A percentile compares a stretch with the other conserved stretches of the same genome.
Evolutionary conservation across 2,888 invertebrate genomes (phyloP).

Genomic region (Candidula unifasciata): DNA sequence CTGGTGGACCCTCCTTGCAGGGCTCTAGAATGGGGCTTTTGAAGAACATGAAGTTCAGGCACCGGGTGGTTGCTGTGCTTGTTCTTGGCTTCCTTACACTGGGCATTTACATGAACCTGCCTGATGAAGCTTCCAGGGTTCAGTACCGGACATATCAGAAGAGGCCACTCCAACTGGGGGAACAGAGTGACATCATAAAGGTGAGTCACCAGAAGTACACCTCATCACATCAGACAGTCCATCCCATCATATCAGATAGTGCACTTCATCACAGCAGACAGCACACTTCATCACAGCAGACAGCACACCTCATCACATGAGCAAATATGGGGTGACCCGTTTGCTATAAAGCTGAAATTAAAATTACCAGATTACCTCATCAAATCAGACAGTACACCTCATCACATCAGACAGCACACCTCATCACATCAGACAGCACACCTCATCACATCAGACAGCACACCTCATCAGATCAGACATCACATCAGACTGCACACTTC

Average conservation of each 20-base stretch:
- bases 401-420: not conserved
- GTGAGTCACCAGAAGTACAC: not conserved
- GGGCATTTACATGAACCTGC: constrained; percentile 39
- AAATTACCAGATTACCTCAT: not conserved
- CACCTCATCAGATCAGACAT: not conserved
- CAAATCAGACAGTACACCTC: not conserved
- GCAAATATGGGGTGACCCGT: too few relatives aligned
- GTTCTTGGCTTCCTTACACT: constrained; percentile 19
- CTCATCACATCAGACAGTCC: not conserved
- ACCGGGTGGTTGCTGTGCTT: constrained; percentile 35
- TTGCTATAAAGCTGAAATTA: too few relatives aligned
- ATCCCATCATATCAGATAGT: not conserved
- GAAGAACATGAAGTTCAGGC: constrained; percentile 47
- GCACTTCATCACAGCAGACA: not conserved
- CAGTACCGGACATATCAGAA: constrained; percentile 15
- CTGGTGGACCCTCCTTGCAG: not conserved
- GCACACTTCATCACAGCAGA: not conserved
- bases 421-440: not conserved
- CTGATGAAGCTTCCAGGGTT: constrained; percentile 16
- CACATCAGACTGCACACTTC: not conserved
- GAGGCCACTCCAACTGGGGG: constrained; percentile 26
- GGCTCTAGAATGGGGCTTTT: constrained; percentile 5
- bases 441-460: too few relatives aligned
- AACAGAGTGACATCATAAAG: not conserved
- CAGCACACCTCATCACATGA: not conserved